phyloP scores from a whole-genome alignment of 2,888 invertebrate genomes.

The Poecilus cupreus region DNA sequence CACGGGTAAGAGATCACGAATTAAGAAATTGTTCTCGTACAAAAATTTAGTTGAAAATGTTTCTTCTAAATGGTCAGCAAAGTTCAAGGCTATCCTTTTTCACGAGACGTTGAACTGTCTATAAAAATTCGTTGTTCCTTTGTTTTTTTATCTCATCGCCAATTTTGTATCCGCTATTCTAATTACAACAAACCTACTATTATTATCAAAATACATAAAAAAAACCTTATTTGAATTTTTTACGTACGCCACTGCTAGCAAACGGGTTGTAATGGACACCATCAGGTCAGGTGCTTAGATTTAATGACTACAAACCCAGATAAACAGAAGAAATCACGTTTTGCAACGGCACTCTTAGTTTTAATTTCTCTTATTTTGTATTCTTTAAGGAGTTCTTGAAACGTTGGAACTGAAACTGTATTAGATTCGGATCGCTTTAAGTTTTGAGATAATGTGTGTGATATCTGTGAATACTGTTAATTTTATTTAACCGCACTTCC shows the following conservation, averaged over 20 bases:
- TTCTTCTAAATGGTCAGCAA: slow-evolving; percentile 1
- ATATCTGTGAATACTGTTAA: no score
- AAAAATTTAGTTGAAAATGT: neutral
- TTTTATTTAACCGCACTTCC: no score
- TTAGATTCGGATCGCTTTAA: no score
- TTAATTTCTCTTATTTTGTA: slow-evolving; percentile 46
- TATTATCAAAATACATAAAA: no score
- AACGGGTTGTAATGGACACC: slow-evolving; percentile 1
- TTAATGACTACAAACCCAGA: slow-evolving; percentile 45
- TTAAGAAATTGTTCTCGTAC: neutral
- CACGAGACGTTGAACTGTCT: neutral
- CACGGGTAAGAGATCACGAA: no score
- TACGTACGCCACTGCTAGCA: neutral
- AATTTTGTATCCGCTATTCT: neutral
- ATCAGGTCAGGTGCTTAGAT: slow-evolving; percentile 42
- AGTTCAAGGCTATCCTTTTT: slow-evolving; percentile 3
- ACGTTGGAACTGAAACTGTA: no score
- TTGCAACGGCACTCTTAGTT: slow-evolving; percentile 39
- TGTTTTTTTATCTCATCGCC: neutral
- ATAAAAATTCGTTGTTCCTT: neutral
- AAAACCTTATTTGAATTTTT: neutral
- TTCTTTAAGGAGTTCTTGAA: neutral
- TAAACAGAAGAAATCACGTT: slow-evolving; percentile 33
- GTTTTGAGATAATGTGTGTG: no score
- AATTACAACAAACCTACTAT: no score